Evolutionary conservation across 1,140 invertebrate species (phyloP).

Genomic region (Diploscapter pachys): DNA sequence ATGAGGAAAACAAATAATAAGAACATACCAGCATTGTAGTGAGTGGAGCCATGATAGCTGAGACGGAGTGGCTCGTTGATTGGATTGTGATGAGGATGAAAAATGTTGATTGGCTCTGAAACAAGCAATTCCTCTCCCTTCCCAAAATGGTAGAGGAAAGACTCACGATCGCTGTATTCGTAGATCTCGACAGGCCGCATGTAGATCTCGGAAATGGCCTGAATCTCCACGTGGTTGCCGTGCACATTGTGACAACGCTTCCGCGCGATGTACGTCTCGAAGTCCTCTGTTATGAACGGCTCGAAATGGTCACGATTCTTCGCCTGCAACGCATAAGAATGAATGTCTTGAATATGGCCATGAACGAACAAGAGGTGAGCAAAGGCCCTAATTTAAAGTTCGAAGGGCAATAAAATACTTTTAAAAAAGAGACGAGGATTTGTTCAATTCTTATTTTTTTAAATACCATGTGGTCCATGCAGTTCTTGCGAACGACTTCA

Average conservation of each 20-base stretch:
- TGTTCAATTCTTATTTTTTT: conserved; percentile 58
- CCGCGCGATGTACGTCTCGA: conserved; percentile 75
- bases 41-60: conserved; percentile 82
- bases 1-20: background rate
- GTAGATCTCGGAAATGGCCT: conserved; percentile 87
- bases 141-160: background rate
- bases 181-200: conserved; percentile 88
- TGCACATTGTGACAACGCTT: conserved; percentile 77
- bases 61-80: conserved; percentile 76
- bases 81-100: conserved; percentile 67
- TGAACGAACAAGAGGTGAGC: too few relatives aligned
- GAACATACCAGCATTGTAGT: conserved; percentile 71
- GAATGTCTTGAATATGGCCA: background rate
- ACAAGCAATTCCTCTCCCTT: background rate
- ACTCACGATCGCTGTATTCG: conserved; percentile 76
- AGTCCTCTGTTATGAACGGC: conserved; percentile 89
- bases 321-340: conserved; percentile 62
- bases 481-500: conserved; percentile 75
- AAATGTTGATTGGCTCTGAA: conserved; percentile 77
- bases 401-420: too few relatives aligned
- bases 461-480: conserved; percentile 85
- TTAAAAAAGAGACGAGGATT: background rate
- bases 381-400: too few relatives aligned
- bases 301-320: conserved; percentile 85
- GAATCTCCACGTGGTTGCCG: conserved; percentile 90